Base-by-base conservation (phyloP, 2,888 invertebrate species). In the Macrosoma leucophasiata region DNA sequence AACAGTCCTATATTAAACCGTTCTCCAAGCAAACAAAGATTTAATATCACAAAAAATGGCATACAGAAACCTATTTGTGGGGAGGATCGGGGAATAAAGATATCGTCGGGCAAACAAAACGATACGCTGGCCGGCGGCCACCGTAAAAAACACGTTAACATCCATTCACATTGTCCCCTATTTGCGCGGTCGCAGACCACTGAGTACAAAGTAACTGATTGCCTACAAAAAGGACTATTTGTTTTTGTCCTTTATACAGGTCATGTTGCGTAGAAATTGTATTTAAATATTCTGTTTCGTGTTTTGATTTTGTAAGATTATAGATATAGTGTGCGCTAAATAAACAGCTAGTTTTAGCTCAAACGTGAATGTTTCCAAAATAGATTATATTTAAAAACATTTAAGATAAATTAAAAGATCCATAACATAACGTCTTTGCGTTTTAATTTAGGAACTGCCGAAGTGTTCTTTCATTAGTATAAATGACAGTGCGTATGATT, bases 101-200 rank as follows among this genome's bases (percentile, higher is more conserved):
- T 78, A 79, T 75, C 70, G 61, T 60, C 52, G 74, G 70, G 73
- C 79, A 81, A 81, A 81, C 78, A 79, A 73, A 78, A 74, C 76
- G 76, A 76, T 76, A 78, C 72, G 77, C 73, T 74, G 76, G 72
- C 69, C 61, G 61, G 56, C 57, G 58, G n/a, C n/a, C n/a, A n/a
- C 78, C 81, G 81, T 84, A 82, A 84, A 84, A 82, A 82, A 79
- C 82, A 78, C 82, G 82, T 84, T 84, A 82, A 79, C 84, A 82
- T 84, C 81, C 76, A 84, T 84, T 79, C 78, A 76, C 72, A 72
- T 82, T 75, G 64, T 63, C 77, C 81, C 77, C 75, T 78, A 74
- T 78, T 81, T 75, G 72, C 58, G 60, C 54, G 56, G 55, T 40
- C 43, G 51, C 62, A 60, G 67, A 62, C 74, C 79, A 71, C 72